Base-by-base conservation (phyloP, 2,797 vertebrate species). In the Scleropages formosus region DNA sequence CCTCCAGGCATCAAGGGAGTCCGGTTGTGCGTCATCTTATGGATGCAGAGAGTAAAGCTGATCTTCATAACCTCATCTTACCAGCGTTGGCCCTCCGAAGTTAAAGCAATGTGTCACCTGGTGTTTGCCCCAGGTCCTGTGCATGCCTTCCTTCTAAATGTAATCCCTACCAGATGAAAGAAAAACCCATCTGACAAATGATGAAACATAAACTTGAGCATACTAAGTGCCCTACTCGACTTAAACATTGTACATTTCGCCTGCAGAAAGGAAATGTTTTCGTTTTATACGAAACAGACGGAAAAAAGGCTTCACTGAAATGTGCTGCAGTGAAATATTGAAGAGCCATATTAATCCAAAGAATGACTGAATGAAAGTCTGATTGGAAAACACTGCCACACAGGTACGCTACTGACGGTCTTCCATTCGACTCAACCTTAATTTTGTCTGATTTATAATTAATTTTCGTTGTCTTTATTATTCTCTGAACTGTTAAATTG, bases 401-500 rank as follows among this genome's bases (percentile, higher is more conserved):
- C 18, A 18, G 11, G 53, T 53, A 10, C 49, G 49, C 10, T 10
- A 10, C 8, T 49, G 49, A 53, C 49, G 7, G 56, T 18, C 11
- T 56, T 18, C 53, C 18, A 2, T 56, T 12, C 56, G 53, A 53
- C 2, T 56, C 18, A 18, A 56, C 9, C 18, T n/a, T n/a, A n/a
- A 10, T 51, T 51, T 51, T 10, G 53, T 3, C 11, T 18, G 53
- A 12, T 18, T 39, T 56, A 12, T 18, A 56, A 56, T 56, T 12
- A 71, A 56, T 39, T 71, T 16, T 71, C 18, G 58, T 59, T 18
- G 12, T 58, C 12, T 71, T 12, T 56, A 58, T 59, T n/a, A 56
- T 18, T 31, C 26, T 39, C 16, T 39, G 6, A 53, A 20, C 49
- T 39, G 31, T 26, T 3, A 71, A 26, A 58, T 24, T 26, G 22